Evolutionary conservation across 2,888 invertebrate genomes (phyloP).

Genomic region (Acleris sparsana): DNA sequence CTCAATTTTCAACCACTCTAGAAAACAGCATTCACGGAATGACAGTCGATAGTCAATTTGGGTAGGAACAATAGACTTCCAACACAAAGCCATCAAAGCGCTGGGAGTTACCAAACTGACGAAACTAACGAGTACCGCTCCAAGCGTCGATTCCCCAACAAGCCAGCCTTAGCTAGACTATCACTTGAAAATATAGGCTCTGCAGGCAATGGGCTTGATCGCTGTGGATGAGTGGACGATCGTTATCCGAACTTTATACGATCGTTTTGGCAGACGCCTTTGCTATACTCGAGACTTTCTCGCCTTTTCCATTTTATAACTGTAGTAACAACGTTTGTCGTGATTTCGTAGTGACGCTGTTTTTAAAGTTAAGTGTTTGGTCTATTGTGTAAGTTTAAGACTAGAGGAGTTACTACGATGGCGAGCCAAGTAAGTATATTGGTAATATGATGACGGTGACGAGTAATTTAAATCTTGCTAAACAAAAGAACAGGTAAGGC

Average conservation of each 20-base stretch:
- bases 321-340: slow-evolving; percentile 11
- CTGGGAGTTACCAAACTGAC: neutral
- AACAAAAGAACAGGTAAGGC: too few species aligned
- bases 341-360: neutral
- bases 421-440: too few species aligned
- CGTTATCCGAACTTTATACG: slow-evolving; percentile 57
- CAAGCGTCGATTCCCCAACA: slow-evolving; percentile 3
- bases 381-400: too few species aligned
- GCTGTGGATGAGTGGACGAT: slow-evolving; percentile 60
- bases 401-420: too few species aligned
- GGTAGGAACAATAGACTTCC: neutral
- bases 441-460: too few species aligned
- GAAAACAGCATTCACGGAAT: neutral
- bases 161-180: slow-evolving; percentile 32
- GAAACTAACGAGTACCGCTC: slow-evolving; percentile 12
- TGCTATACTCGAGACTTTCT: slow-evolving; percentile 6
- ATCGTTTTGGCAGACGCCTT: slow-evolving; percentile 46
- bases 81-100: slow-evolving; percentile 1
- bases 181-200: slow-evolving; percentile 60
- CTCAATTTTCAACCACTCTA: too few species aligned
- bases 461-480: too few species aligned
- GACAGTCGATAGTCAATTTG: neutral
- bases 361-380: too few species aligned
- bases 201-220: slow-evolving; percentile 62
- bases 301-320: slow-evolving; percentile 20